Conservation (phyloP, 1,140 invertebrate species). For the Drosophila santomea region DNA sequence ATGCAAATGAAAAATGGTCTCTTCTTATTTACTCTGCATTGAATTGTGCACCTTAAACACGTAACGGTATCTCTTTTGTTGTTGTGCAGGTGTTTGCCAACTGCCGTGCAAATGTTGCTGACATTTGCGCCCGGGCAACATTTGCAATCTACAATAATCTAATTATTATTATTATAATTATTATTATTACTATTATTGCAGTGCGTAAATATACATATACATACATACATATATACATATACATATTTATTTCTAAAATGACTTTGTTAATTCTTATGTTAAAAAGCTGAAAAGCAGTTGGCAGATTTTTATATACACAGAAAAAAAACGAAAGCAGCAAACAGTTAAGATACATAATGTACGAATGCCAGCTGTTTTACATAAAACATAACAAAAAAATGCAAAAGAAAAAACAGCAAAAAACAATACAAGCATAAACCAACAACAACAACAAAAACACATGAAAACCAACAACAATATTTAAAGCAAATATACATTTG, state of each 20-base stretch:
- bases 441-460: slow-evolving; percentile 41
- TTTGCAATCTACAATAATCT: slow-evolving; percentile 78
- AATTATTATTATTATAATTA: slow-evolving; percentile 59
- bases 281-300: slow-evolving; percentile 45
- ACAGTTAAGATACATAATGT: slow-evolving; percentile 9
- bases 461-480: slow-evolving; percentile 64
- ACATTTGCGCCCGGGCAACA: slow-evolving; percentile 76
- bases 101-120: slow-evolving; percentile 78
- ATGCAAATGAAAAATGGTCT: slow-evolving; percentile 74
- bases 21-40: slow-evolving; percentile 81
- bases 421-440: slow-evolving; percentile 34
- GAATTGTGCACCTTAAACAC: slow-evolving; percentile 72
- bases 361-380: slow-evolving; percentile 48
- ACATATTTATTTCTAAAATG: slow-evolving; percentile 80
- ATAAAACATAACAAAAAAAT: slow-evolving; percentile 55
- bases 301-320: slow-evolving; percentile 66
- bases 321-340: slow-evolving; percentile 9
- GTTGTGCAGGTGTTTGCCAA: slow-evolving; percentile 79
- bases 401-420: slow-evolving; percentile 52
- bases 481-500: slow-evolving; percentile 81
- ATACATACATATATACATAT: slow-evolving; percentile 65
- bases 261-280: slow-evolving; percentile 82
- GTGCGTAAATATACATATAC: slow-evolving; percentile 58
- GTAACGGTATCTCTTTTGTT: slow-evolving; percentile 82
- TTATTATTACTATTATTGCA: slow-evolving; percentile 54